phyloP scores from a whole-genome alignment of 64 coral and sea anemone genomes.

The Porites lutea region DNA sequence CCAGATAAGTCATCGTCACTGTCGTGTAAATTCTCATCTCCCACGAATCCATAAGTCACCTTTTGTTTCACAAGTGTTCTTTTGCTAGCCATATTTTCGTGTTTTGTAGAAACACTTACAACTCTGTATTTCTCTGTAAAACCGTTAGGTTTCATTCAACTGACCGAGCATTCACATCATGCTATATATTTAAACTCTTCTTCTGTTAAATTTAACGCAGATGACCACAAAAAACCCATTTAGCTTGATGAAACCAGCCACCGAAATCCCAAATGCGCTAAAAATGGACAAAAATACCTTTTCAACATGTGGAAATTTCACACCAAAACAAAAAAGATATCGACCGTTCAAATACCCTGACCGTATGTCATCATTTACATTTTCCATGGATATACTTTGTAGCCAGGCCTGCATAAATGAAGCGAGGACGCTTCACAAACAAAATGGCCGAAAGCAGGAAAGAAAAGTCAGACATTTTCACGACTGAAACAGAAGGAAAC shows the following conservation, averaged over 20 bases:
- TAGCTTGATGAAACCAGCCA: not conserved
- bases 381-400: slow-evolving; percentile 31
- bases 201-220: not conserved
- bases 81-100: slow-evolving; percentile 20
- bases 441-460: not conserved
- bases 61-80: slow-evolving; percentile 64
- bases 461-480: not conserved
- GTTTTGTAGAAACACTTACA: not conserved
- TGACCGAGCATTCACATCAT: not conserved
- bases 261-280: not conserved
- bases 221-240: not conserved
- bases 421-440: not conserved
- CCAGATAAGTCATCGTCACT: slow-evolving; percentile 1
- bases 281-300: not conserved
- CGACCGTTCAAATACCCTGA: not conserved
- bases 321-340: not conserved
- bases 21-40: slow-evolving; percentile 9
- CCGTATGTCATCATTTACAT: slow-evolving; percentile 20
- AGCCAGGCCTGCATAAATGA: not conserved
- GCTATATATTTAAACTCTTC: not conserved
- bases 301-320: not conserved
- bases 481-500: not conserved
- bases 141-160: slow-evolving; percentile 6
- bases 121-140: not conserved
- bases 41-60: slow-evolving; percentile 8